These are phyloP conservation scores for Stratiolaelaps scimitus DNA, from an alignment of 1,140 invertebrate species.

Conservation along the genomic window DNA sequence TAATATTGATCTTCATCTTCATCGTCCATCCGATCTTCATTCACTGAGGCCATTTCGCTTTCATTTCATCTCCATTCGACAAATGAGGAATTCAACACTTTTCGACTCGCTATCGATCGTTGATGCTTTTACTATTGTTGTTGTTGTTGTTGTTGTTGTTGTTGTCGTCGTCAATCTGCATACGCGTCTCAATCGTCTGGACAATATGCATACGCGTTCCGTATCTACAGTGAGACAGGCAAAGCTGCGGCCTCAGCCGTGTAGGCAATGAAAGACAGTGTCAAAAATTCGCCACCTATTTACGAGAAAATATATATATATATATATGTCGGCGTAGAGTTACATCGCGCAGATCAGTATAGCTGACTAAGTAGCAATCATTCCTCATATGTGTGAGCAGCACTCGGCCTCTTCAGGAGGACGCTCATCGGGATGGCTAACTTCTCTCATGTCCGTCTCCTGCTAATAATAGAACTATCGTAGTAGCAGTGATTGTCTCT, in stretches of 20 bases:
- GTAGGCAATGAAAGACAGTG: neutral
- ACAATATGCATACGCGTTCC: neutral
- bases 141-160: neutral
- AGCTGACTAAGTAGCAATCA: too few relatives aligned
- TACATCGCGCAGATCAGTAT: neutral
- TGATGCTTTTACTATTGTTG: neutral
- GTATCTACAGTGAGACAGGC: neutral
- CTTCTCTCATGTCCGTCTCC: too few relatives aligned
- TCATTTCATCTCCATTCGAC: too few relatives aligned
- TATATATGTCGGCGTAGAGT: neutral
- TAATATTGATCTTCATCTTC: too few relatives aligned
- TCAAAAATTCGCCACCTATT: neutral
- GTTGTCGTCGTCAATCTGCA: neutral
- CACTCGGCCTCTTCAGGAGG: too few relatives aligned
- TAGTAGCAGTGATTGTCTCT: too few relatives aligned
- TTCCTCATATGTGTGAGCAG: too few relatives aligned
- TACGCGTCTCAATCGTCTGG: neutral
- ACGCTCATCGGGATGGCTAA: too few relatives aligned
- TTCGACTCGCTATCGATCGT: neutral
- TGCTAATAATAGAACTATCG: too few relatives aligned
- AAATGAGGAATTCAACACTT: neutral
- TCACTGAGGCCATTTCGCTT: too few relatives aligned
- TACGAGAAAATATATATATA: neutral
- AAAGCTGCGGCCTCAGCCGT: neutral
- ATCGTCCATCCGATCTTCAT: too few relatives aligned